Conservation (phyloP, 2,113 vertebrate species). For the Melospiza melodia region DNA sequence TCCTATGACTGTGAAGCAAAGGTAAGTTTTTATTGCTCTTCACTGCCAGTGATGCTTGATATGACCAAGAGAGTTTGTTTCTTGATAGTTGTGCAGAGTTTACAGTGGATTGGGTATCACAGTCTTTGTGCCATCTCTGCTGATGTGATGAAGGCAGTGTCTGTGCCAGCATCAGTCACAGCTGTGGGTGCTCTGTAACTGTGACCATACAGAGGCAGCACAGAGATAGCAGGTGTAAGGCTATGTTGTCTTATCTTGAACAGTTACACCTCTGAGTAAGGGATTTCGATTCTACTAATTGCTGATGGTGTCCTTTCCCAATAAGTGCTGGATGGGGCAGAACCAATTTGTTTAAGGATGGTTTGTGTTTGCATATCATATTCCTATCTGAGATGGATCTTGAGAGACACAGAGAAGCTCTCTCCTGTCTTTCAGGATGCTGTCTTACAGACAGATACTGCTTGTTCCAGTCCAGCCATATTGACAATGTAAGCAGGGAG, state of each 20-base stretch:
- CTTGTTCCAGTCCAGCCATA: neutral
- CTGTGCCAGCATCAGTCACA: neutral
- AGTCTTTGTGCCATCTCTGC: neutral
- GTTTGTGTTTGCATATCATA: neutral
- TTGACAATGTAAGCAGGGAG: neutral
- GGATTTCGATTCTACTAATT: neutral
- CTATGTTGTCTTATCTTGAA: neutral
- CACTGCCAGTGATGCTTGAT: neutral
- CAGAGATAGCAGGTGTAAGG: neutral
- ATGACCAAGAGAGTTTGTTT: neutral
- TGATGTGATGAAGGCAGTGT: neutral
- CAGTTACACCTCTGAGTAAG: neutral
- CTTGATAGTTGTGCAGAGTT: neutral
- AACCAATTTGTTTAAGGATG: neutral
- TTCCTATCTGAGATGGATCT: neutral
- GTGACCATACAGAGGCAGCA: neutral
- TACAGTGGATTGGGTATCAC: neutral
- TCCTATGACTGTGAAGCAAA: neutral
- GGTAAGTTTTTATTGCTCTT: neutral
- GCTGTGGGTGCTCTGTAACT: neutral
- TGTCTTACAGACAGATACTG: neutral
- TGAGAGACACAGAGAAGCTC: neutral
- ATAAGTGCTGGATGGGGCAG: neutral
- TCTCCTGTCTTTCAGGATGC: neutral
- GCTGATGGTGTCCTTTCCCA: neutral